A percentile compares a stretch with the other conserved stretches of the same genome.
Evolutionary conservation across 2,113 vertebrate genomes (phyloP).

Genomic region (Neofelis nebulosa): DNA sequence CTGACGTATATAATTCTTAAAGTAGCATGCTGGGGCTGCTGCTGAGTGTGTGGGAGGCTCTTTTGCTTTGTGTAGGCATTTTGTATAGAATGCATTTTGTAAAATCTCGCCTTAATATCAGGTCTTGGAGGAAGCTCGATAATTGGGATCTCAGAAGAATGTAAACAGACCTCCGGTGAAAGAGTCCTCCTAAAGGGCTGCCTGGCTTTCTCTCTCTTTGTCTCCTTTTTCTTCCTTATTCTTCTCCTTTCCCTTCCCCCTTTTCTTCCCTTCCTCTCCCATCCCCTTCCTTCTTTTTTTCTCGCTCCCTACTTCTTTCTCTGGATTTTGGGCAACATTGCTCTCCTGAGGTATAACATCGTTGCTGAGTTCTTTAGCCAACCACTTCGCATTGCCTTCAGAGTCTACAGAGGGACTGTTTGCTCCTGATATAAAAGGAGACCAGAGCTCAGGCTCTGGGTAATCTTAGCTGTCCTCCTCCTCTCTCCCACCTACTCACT

Average conservation of each 20-base stretch:
- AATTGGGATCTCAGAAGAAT: not conserved
- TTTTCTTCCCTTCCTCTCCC: not conserved
- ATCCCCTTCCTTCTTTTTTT: not conserved
- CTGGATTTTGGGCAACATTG: not conserved
- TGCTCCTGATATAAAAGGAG: not conserved
- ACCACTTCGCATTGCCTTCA: not conserved
- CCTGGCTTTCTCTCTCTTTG: not conserved
- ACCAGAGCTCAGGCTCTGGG: not conserved
- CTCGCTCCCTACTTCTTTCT: not conserved
- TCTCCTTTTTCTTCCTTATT: not conserved
- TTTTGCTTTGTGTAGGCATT: constrained; percentile 29
- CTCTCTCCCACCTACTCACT: not conserved
- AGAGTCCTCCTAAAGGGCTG: not conserved
- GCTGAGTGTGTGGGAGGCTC: constrained; percentile 41
- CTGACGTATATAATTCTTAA: not conserved
- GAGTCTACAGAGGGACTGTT: not conserved
- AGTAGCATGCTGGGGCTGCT: not conserved
- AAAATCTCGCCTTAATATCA: constrained; percentile 40
- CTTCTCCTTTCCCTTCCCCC: not conserved
- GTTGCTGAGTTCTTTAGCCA: not conserved
- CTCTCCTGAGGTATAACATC: not conserved
- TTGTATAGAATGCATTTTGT: constrained; percentile 26
- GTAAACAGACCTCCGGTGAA: not conserved
- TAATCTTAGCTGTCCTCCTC: not conserved
- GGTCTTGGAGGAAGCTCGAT: not conserved